Evolutionary conservation across 2,113 vertebrate species (phyloP).

Genomic region (Colinus virginianus): DNA sequence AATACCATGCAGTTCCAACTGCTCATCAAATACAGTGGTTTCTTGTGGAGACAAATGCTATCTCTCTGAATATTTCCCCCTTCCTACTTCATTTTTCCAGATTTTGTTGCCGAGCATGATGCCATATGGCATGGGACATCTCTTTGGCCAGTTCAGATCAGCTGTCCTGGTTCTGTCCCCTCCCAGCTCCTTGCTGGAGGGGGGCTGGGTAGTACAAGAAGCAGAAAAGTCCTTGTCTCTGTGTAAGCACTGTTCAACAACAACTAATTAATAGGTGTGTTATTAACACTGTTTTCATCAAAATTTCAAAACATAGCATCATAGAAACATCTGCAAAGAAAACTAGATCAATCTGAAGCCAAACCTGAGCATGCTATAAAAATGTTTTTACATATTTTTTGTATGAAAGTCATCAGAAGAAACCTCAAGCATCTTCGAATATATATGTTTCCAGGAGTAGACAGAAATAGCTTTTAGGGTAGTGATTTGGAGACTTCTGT

Average conservation of each 20-base stretch:
- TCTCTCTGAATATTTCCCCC: neutral
- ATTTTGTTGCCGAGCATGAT: neutral
- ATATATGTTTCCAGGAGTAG: neutral
- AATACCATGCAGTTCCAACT: no score
- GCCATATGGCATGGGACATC: neutral
- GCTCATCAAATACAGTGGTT: neutral
- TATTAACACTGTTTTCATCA: neutral
- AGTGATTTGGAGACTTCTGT: neutral
- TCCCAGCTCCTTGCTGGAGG: neutral
- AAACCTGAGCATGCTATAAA: neutral
- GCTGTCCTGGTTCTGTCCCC: neutral
- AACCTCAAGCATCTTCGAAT: neutral
- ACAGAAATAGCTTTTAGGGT: neutral
- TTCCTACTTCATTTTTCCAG: neutral
- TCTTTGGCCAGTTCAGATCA: neutral
- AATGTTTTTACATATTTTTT: neutral
- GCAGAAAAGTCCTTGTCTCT: neutral
- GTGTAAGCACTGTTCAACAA: neutral
- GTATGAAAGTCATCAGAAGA: neutral
- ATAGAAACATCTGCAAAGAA: neutral
- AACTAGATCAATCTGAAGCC: neutral
- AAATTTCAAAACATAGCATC: neutral
- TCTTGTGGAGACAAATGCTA: neutral
- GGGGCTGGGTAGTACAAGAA: neutral
- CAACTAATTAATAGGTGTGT: neutral